Evolutionary conservation across 2,113 vertebrate species (phyloP), one percentile per base, ranked within the genome.

Genomic region (Phaethornis superciliosus): DNA sequence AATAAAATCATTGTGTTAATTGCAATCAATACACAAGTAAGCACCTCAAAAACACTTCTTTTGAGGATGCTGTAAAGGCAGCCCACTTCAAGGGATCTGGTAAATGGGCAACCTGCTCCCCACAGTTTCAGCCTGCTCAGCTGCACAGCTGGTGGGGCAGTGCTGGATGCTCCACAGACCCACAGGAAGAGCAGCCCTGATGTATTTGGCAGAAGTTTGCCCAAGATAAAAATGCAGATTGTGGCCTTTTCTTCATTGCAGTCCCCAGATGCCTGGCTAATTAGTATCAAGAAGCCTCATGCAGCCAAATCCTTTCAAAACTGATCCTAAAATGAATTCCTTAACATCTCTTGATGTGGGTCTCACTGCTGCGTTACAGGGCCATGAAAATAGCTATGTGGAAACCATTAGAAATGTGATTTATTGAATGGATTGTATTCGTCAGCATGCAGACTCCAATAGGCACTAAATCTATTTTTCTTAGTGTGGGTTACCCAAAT

Each of bases 401-500:
- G 78, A 72, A 91, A 78, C 49, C 30, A 62, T 77, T 58, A 65
- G 56, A 78, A 76, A 52, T 30, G 12, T n/a, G 62, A 89, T 93
- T 81, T 82, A 52, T 60, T 74, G 51, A 81, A 68, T n/a, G 17
- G 15, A 42, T 70, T 88, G 22, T 80, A 7, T 55, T 77, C 90
- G 35, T 75, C 33, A 80, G 55, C 21, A 70, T 35, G 58, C 32
- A 85, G 47, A 67, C 32, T 85, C 33, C 33, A 54, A 51, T 22
- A 78, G n/a, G 15, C 11, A 23, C 62, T 33, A 23, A 7, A 5
- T 59, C 17, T 62, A 54, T 92, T 85, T 94, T 86, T 82, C 55
- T 85, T 95, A 98, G 97, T 26, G 88, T 97, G 51, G 89, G 97
- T 55, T 97, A 97, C 87, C 93, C 96, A 85, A 93, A 98, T 46